A percentile compares a stretch with the other conserved stretches of the same genome.
phyloP scores from a whole-genome alignment of 2,888 invertebrate genomes.

The Phytoseiulus persimilis region DNA sequence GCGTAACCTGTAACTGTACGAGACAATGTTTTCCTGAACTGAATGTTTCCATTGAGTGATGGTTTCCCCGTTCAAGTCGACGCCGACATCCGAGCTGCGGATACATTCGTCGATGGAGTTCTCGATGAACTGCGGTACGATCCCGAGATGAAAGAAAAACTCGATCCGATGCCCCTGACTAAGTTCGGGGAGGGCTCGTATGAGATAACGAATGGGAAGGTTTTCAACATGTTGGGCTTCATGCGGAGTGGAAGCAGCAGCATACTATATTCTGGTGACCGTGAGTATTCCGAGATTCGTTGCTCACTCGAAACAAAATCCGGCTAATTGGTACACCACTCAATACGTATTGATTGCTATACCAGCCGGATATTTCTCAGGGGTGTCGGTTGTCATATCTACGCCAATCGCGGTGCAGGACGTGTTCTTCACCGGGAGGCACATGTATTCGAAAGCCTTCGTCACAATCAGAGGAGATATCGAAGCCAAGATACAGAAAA shows the following conservation, averaged over 20 bases:
- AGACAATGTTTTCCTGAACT: no score
- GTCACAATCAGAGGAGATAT: constrained; percentile 10
- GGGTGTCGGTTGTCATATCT: neutral
- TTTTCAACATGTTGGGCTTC: constrained; percentile 9
- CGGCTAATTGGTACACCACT: no score
- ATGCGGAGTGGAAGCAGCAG: constrained; percentile 9
- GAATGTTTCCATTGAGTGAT: neutral
- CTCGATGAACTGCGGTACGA: constrained; percentile 11
- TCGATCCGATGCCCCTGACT: neutral
- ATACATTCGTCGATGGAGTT: constrained; percentile 8
- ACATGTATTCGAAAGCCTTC: neutral
- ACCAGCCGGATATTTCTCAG: neutral
- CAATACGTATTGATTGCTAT: neutral
- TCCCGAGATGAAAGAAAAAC: constrained; percentile 9
- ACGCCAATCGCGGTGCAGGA: neutral
- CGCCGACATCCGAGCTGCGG: constrained; percentile 1
- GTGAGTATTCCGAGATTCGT: neutral
- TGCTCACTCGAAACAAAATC: neutral
- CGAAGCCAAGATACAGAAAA: constrained; percentile 13
- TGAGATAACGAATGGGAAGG: constrained; percentile 6
- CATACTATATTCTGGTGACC: neutral
- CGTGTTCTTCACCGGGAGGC: constrained; percentile 12
- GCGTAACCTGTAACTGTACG: no score
- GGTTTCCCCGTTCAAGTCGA: neutral
- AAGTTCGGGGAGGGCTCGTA: constrained; percentile 19